Evolutionary conservation across 2,113 vertebrate genomes (phyloP).

Genomic region (Seriola aureovittata): DNA sequence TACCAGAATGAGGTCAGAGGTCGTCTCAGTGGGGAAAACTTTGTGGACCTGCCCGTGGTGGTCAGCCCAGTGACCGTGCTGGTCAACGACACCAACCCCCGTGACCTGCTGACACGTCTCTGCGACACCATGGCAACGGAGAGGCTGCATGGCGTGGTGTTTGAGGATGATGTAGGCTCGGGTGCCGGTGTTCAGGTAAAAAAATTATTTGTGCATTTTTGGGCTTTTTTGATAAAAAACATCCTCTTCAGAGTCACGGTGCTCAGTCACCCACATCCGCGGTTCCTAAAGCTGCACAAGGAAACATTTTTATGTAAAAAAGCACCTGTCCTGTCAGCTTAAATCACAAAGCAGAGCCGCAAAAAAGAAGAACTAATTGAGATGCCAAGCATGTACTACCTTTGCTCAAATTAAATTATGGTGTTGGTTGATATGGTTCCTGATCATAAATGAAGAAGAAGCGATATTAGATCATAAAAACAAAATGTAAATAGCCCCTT

Average conservation of each 20-base stretch:
- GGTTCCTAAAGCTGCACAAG: constrained; percentile 34
- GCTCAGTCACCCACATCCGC: constrained; percentile 36
- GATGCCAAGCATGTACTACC: constrained; percentile 18
- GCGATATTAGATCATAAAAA: constrained; percentile 10
- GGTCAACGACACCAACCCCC: constrained; percentile 95
- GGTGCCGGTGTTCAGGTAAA: constrained; percentile 90
- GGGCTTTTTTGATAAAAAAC: constrained; percentile 2
- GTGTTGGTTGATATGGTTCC: constrained; percentile 5
- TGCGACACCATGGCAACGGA: constrained; percentile 90
- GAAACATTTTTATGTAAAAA: constrained; percentile 16
- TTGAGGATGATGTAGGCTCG: constrained; percentile 93
- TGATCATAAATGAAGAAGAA: neutral
- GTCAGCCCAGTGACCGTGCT: constrained; percentile 93
- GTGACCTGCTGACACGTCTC: constrained; percentile 93
- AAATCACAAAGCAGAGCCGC: constrained; percentile 23
- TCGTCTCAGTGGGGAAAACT: constrained; percentile 92
- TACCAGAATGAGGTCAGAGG: constrained; percentile 89
- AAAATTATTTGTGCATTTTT: constrained; percentile 6
- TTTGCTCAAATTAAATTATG: constrained; percentile 51
- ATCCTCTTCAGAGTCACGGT: constrained; percentile 30
- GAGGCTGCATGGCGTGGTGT: constrained; percentile 93
- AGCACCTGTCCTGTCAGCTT: constrained; percentile 16
- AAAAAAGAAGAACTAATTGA: constrained; percentile 31
- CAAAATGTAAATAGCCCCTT: neutral
- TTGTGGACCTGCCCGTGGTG: constrained; percentile 93